These are phyloP conservation scores for Lagorchestes hirsutus DNA, from an alignment of 2,797 vertebrate genomes.

Conservation along the genomic window DNA sequence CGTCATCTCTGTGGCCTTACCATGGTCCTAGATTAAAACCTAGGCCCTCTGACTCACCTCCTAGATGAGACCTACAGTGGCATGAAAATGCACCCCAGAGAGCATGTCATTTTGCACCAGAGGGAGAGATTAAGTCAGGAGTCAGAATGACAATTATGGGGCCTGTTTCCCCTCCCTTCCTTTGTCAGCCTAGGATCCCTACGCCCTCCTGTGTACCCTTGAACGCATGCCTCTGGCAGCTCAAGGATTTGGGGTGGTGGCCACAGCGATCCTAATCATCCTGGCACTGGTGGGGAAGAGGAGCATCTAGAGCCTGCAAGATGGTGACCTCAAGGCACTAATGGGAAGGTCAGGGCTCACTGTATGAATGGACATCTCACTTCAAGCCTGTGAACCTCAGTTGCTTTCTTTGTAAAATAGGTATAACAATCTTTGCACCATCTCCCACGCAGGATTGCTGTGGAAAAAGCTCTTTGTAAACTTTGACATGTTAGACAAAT, in stretches of 20 bases:
- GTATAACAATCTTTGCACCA: not conserved
- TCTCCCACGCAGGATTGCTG: not conserved
- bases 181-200: not conserved
- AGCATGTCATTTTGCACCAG: slow-evolving; percentile 32
- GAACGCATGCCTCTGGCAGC: not conserved
- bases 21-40: slow-evolving; percentile 29
- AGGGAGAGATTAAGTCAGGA: not conserved
- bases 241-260: not conserved
- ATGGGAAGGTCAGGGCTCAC: not conserved
- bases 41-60: slow-evolving; percentile 8
- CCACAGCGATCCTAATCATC: not conserved
- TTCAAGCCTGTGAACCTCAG: not conserved
- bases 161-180: not conserved
- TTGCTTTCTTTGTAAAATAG: not conserved
- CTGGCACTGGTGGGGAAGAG: not conserved
- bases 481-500: not conserved
- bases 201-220: not conserved
- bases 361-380: not conserved
- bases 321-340: not conserved
- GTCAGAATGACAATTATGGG: no score
- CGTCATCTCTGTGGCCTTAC: slow-evolving; percentile 22
- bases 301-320: not conserved
- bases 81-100: slow-evolving; percentile 27
- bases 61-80: not conserved
- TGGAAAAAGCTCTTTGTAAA: not conserved